phyloP scores from a whole-genome alignment of 2,888 invertebrate genomes.

The Therioaphis trifolii region DNA sequence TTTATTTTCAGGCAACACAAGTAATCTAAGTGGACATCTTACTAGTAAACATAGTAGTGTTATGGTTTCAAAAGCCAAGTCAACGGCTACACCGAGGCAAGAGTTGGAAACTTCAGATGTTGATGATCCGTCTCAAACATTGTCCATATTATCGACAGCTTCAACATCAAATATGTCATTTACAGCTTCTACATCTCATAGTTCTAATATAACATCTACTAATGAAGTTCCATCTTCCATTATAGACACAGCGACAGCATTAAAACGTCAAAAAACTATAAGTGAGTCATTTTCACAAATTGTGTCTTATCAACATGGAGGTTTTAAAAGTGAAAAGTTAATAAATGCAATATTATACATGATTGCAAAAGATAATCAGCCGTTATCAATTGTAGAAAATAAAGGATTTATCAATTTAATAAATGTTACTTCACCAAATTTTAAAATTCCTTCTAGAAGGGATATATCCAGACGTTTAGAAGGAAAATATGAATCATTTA shows the following conservation, averaged over 20 bases:
- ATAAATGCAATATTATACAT: constrained; percentile 41
- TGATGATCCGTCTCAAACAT: too few relatives aligned
- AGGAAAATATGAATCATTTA: constrained; percentile 21
- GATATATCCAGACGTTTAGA: constrained; percentile 4
- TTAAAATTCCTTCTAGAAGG: constrained; percentile 28
- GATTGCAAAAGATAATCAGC: constrained; percentile 36
- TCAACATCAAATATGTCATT: too few relatives aligned
- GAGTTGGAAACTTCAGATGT: too few relatives aligned
- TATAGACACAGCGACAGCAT: background rate
- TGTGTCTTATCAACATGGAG: constrained; percentile 7
- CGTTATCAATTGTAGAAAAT: constrained; percentile 15
- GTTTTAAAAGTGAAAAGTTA: constrained; percentile 15
- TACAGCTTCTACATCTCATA: too few relatives aligned
- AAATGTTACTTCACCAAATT: constrained; percentile 23
- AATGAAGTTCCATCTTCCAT: too few relatives aligned
- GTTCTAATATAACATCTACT: too few relatives aligned
- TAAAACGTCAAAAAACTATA: constrained; percentile 22
- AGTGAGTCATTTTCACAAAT: constrained; percentile 26
- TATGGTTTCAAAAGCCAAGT: too few relatives aligned
- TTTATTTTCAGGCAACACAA: too few relatives aligned
- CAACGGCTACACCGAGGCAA: too few relatives aligned
- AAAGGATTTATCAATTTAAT: constrained; percentile 39
- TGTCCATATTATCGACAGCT: too few relatives aligned
- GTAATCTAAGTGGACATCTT: too few relatives aligned
- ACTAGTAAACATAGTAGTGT: too few relatives aligned